Conservation (phyloP, 2,888 invertebrate species). For the Orthosia incerta region DNA sequence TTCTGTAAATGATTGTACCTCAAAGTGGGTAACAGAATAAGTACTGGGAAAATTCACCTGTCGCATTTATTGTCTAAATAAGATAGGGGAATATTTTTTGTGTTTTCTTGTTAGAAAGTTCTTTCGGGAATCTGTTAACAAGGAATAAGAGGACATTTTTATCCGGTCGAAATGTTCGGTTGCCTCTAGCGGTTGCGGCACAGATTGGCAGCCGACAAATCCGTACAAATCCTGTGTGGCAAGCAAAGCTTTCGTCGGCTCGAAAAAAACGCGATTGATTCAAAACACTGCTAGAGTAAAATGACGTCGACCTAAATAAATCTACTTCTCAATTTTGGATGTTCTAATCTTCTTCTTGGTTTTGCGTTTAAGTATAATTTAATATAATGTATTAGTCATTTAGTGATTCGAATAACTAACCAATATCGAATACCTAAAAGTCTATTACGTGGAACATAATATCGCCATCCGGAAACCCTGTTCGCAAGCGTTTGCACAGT, state of each 20-base stretch:
- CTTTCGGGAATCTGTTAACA: constrained; percentile 83
- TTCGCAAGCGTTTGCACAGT: not conserved
- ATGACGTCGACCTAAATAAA: constrained; percentile 33
- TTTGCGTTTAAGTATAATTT: not conserved
- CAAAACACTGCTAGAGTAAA: constrained; percentile 74
- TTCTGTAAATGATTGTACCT: constrained; percentile 59
- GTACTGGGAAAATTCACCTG: constrained; percentile 59
- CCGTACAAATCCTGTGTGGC: constrained; percentile 84
- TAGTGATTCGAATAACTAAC: not conserved
- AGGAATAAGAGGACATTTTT: constrained; percentile 83
- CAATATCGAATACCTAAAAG: not conserved
- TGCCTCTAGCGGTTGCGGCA: constrained; percentile 80
- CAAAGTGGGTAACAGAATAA: constrained; percentile 51
- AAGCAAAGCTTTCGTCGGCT: constrained; percentile 71
- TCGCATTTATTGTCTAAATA: constrained; percentile 69
- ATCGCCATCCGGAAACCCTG: constrained; percentile 23
- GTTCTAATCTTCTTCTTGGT: constrained; percentile 2
- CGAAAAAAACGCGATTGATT: constrained; percentile 83
- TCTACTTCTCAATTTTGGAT: constrained; percentile 17
- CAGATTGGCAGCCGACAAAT: constrained; percentile 87
- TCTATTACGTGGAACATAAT: not conserved
- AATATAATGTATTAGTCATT: not conserved
- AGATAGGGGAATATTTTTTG: constrained; percentile 67
- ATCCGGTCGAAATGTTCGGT: constrained; percentile 82
- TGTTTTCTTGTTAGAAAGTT: constrained; percentile 68